These are phyloP conservation scores for Malachius bipustulatus DNA, from an alignment of 2,888 invertebrate genomes.

Conservation along the genomic window DNA sequence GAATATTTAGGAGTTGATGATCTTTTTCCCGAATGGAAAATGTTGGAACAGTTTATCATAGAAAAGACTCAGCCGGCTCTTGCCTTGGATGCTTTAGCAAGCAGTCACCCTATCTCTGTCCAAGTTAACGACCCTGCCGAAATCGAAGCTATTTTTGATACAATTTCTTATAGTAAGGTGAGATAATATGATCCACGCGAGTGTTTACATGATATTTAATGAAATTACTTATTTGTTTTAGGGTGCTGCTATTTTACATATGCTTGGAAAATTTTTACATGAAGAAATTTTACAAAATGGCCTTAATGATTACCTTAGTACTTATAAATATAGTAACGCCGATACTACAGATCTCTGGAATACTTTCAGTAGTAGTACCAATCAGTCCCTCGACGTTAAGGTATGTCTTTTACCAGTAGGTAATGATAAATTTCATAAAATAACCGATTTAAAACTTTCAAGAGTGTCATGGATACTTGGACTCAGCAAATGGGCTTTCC, in stretches of 20 bases:
- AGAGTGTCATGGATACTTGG: constrained; percentile 67
- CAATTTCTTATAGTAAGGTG: constrained; percentile 63
- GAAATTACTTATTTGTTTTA: constrained; percentile 26
- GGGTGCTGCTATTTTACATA: constrained; percentile 60
- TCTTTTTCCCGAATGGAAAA: constrained; percentile 51
- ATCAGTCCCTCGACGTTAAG: constrained; percentile 49
- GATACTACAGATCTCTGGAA: constrained; percentile 75
- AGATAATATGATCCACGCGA: constrained; percentile 10
- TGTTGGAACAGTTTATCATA: constrained; percentile 59
- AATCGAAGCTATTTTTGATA: constrained; percentile 63
- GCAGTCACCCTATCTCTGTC: constrained; percentile 59
- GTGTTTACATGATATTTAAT: no score
- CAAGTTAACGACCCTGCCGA: constrained; percentile 55
- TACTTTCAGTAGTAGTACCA: constrained; percentile 52
- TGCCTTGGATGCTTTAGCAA: constrained; percentile 54
- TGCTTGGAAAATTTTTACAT: constrained; percentile 58
- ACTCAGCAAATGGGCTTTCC: constrained; percentile 76
- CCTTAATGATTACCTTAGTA: constrained; percentile 53
- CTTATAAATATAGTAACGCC: constrained; percentile 58
- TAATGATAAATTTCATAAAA: constrained; percentile 4
- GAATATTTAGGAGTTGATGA: constrained; percentile 61
- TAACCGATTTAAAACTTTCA: no score
- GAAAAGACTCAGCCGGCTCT: constrained; percentile 58
- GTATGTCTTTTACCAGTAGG: constrained; percentile 29
- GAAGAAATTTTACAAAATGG: constrained; percentile 51